Conservation (phyloP, 2,113 vertebrate genomes). For the Grallaria varia region DNA sequence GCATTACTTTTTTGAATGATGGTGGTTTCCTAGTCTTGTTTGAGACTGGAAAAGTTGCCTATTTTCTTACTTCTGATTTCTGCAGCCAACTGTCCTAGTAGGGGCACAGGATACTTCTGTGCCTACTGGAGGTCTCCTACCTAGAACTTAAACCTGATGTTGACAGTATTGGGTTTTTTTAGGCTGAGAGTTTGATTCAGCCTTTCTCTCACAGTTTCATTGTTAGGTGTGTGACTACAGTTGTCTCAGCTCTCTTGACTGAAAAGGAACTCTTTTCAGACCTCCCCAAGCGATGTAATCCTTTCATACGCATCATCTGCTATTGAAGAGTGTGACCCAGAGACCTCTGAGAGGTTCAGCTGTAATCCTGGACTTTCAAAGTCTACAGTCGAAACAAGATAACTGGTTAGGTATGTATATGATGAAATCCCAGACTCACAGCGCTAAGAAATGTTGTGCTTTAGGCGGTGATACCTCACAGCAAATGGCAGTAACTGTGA, state of each 20-base stretch:
- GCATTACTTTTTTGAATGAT: accelerated
- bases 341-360: neutral
- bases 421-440: neutral
- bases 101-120: neutral
- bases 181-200: neutral
- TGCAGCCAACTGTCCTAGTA: neutral
- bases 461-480: neutral
- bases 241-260: neutral
- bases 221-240: neutral
- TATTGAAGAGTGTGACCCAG: neutral
- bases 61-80: neutral
- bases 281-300: neutral
- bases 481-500: neutral
- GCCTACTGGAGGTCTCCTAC: neutral
- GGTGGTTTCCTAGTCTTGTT: neutral
- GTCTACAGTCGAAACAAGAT: neutral
- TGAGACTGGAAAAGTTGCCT: neutral
- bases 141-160: neutral
- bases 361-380: neutral
- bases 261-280: neutral
- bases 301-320: neutral
- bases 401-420: neutral
- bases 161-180: neutral
- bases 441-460: neutral
- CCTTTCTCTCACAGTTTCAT: neutral